Evolutionary conservation across 2,113 vertebrate genomes (phyloP).

Genomic region (Dicaeum eximium): DNA sequence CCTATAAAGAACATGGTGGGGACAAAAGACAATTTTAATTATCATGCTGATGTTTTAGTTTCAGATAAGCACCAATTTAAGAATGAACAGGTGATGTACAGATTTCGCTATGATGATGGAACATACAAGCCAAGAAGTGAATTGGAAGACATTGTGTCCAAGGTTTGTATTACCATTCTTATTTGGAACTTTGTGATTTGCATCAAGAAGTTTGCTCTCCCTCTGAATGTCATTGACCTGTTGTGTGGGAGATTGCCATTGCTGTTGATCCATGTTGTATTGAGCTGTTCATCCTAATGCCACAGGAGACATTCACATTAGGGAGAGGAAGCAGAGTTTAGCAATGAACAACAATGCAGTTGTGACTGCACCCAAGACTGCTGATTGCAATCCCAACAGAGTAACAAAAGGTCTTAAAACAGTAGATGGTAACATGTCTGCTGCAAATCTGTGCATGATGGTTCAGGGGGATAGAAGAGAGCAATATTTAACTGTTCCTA

Average conservation of each 20-base stretch:
- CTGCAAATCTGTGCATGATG: background rate
- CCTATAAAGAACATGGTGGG: background rate
- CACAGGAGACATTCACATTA: background rate
- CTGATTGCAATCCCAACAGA: background rate
- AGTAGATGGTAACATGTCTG: background rate
- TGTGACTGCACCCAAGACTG: background rate
- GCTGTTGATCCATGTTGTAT: background rate
- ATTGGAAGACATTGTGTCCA: constrained; percentile 96
- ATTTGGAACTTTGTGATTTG: background rate
- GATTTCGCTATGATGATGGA: constrained; percentile 96
- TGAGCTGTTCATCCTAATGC: background rate
- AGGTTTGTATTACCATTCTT: constrained; percentile 72
- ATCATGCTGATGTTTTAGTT: constrained; percentile 69
- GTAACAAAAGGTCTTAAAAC: background rate
- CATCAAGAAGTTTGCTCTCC: background rate
- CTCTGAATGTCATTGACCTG: background rate
- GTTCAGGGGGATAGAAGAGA: background rate
- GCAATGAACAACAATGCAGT: background rate
- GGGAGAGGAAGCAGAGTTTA: background rate
- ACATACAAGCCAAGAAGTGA: constrained; percentile 97
- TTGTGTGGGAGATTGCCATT: background rate
- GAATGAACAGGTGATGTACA: constrained; percentile 96
- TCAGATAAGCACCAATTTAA: constrained; percentile 99
- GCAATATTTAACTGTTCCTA: background rate
- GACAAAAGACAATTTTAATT: background rate